These are phyloP conservation scores for Collichthys lucidus DNA, from an alignment of 2,113 vertebrate species.

Conservation along the genomic window DNA sequence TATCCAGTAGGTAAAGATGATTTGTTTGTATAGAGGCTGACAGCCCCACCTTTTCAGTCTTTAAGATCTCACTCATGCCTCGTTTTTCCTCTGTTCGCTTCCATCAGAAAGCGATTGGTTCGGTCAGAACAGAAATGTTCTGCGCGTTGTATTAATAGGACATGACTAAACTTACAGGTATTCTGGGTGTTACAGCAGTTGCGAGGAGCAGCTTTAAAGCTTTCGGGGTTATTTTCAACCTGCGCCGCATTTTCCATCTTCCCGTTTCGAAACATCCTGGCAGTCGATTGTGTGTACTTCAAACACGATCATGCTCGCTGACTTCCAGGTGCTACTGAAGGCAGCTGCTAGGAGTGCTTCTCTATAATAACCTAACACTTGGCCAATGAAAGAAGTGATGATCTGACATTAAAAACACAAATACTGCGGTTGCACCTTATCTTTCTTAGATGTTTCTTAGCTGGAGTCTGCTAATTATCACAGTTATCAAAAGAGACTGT, in stretches of 20 bases:
- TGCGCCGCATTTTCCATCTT: slow-evolving; percentile 12
- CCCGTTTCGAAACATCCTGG: slow-evolving; percentile 18
- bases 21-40: background rate
- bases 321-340: slow-evolving; percentile 39
- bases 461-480: background rate
- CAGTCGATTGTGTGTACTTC: slow-evolving; percentile 29
- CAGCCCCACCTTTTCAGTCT: background rate
- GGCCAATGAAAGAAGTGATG: slow-evolving; percentile 11
- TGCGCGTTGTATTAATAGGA: background rate
- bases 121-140: background rate
- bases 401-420: background rate
- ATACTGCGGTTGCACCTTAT: background rate
- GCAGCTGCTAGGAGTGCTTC: background rate
- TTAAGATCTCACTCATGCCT: background rate
- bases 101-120: background rate
- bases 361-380: slow-evolving; percentile 8
- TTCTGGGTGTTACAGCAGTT: background rate
- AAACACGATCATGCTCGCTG: slow-evolving; percentile 10
- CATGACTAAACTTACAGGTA: background rate
- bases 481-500: background rate
- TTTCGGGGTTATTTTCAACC: slow-evolving; percentile 24
- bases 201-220: background rate
- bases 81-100: background rate
- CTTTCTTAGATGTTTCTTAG: background rate
- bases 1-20: background rate